Conservation (phyloP, 2,888 invertebrate genomes). For the Synanthedon vespiformis region DNA sequence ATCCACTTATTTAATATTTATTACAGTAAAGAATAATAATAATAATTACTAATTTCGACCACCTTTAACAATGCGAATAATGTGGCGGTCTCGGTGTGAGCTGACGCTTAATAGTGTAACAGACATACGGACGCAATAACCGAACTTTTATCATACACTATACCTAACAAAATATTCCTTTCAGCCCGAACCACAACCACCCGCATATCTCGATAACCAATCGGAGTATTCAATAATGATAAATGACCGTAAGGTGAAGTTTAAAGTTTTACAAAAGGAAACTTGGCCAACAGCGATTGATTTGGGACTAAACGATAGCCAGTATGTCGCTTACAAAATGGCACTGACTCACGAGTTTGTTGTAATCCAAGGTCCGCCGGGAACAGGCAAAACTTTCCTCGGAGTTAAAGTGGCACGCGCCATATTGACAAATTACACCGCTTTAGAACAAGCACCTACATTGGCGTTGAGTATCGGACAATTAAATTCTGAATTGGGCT, state of each 20-base stretch:
- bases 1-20: too few relatives aligned
- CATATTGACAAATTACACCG: conserved; percentile 69
- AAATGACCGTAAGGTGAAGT: conserved; percentile 6
- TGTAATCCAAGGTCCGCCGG: conserved; percentile 88
- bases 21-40: too few relatives aligned
- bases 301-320: conserved; percentile 73
- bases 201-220: conserved; percentile 21
- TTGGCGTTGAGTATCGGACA: too few relatives aligned
- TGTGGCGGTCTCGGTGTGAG: too few relatives aligned
- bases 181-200: conserved; percentile 27
- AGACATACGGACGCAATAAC: too few relatives aligned
- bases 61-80: too few relatives aligned
- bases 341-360: conserved; percentile 78
- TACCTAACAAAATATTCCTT: conserved; percentile 5
- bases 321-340: conserved; percentile 73
- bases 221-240: conserved; percentile 7
- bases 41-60: too few relatives aligned
- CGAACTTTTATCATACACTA: too few relatives aligned
- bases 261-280: conserved; percentile 25
- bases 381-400: conserved; percentile 86
- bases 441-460: neutral
- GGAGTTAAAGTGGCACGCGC: conserved; percentile 78
- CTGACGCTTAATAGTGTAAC: too few relatives aligned
- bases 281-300: conserved; percentile 58
- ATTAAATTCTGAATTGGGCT: neutral